Evolutionary conservation across 2,113 vertebrate species (phyloP).

Genomic region (Melanocharis versteri): DNA sequence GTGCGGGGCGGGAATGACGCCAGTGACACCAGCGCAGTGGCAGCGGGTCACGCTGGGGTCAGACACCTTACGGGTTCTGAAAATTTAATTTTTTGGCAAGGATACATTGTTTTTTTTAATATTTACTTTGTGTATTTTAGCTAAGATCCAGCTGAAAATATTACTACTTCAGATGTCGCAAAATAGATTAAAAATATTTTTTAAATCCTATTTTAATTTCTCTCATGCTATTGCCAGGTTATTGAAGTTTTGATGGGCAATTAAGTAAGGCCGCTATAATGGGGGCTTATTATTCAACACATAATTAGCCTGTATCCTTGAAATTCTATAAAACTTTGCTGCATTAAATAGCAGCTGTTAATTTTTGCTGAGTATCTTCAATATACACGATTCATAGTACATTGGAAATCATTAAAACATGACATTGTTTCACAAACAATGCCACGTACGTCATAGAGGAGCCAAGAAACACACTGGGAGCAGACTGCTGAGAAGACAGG

Average conservation of each 20-base stretch:
- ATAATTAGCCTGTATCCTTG: not conserved
- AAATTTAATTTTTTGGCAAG: not conserved
- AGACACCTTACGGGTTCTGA: not conserved
- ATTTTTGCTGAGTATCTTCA: not conserved
- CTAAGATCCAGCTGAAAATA: not conserved
- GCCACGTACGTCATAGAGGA: not conserved
- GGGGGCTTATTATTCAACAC: not conserved
- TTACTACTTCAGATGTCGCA: not conserved
- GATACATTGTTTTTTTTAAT: fast-evolving
- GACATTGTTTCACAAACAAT: conserved; percentile 27
- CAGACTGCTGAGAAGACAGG: not conserved
- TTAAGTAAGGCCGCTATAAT: not conserved
- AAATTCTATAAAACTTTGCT: not conserved
- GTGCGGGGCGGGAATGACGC: not conserved
- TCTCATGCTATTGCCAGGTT: not conserved
- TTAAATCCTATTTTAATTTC: not conserved
- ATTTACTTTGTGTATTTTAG: not conserved
- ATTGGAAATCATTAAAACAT: not conserved
- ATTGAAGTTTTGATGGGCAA: not conserved
- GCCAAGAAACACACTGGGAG: not conserved
- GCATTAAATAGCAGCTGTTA: not conserved
- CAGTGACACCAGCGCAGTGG: not conserved
- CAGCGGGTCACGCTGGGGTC: not conserved
- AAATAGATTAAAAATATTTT: not conserved
- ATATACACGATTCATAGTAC: not conserved